phyloP scores from a whole-genome alignment of 2,888 invertebrate species.

The Caenorhabditis plicata region DNA sequence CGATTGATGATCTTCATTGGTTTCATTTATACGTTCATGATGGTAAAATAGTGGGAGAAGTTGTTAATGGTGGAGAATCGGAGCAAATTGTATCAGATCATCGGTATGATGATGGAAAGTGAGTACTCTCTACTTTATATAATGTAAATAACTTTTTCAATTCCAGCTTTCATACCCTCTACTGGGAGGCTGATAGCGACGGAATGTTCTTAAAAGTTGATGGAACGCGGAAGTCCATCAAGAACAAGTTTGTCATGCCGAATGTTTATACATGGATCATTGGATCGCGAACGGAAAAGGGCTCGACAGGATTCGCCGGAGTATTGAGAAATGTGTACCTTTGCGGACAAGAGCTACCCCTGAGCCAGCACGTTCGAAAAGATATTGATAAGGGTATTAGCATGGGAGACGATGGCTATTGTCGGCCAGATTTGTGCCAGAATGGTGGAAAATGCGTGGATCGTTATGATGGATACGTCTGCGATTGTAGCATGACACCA shows the following conservation, averaged over 20 bases:
- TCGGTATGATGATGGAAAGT: slow-evolving; percentile 56
- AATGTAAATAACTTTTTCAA: slow-evolving; percentile 6
- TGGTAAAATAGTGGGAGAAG: slow-evolving; percentile 57
- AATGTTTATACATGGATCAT: slow-evolving; percentile 39
- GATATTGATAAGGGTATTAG: slow-evolving; percentile 34
- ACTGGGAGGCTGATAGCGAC: slow-evolving; percentile 37
- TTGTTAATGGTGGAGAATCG: slow-evolving; percentile 60
- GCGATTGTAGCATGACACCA: slow-evolving; percentile 61
- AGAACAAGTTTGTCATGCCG: slow-evolving; percentile 29
- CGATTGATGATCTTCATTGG: slow-evolving; percentile 60
- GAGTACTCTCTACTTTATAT: slow-evolving; percentile 54
- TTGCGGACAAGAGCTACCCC: slow-evolving; percentile 52
- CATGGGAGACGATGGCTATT: slow-evolving; percentile 54
- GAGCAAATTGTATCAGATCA: slow-evolving; percentile 49
- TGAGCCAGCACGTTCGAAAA: slow-evolving; percentile 48
- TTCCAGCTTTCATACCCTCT: slow-evolving; percentile 22
- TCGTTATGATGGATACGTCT: slow-evolving; percentile 58
- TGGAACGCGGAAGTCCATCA: slow-evolving; percentile 18
- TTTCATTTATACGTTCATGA: slow-evolving; percentile 60
- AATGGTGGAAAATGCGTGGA: slow-evolving; percentile 60
- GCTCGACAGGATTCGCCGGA: slow-evolving; percentile 59
- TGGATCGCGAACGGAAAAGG: slow-evolving; percentile 53
- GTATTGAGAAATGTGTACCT: slow-evolving; percentile 56
- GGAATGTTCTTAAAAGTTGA: slow-evolving; percentile 41
- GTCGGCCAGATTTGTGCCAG: slow-evolving; percentile 48